Percentiles rank a stretch among this genome's conserved stretches.
Conservation (phyloP, 2,113 vertebrate species). For the Mastomys coucha region DNA sequence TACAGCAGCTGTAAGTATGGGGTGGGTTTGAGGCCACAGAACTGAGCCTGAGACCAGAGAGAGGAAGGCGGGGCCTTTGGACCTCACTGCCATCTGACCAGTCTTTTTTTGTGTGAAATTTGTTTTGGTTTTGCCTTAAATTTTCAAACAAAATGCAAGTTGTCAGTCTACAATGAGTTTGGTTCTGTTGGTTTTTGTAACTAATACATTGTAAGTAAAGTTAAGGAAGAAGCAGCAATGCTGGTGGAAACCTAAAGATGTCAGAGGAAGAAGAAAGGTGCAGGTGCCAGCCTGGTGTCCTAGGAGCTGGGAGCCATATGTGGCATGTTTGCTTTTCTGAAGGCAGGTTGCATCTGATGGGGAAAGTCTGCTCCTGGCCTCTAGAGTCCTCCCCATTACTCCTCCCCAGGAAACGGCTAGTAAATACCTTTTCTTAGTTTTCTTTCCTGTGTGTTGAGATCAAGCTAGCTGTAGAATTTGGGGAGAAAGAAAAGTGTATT, state of each 20-base stretch:
- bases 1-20: background rate
- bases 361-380: background rate
- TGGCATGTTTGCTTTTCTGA: background rate
- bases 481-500: background rate
- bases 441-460: background rate
- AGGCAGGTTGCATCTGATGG: background rate
- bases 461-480: background rate
- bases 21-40: too few species aligned
- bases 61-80: background rate
- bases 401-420: background rate
- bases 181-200: background rate
- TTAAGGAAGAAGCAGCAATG: background rate
- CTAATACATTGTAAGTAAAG: conserved; percentile 42
- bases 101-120: background rate
- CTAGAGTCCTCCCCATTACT: background rate
- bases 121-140: conserved; percentile 71
- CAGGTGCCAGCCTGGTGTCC: background rate
- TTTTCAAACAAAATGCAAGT: conserved; percentile 75
- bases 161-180: conserved; percentile 35
- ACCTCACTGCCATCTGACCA: background rate
- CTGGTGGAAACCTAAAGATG: background rate
- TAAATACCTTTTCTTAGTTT: background rate
- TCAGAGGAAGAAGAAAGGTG: conserved; percentile 9
- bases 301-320: conserved; percentile 6
- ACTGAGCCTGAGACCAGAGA: rapidly evolving